Base-by-base conservation (phyloP, 2,888 invertebrate species). In the Drosophila picticornis region DNA sequence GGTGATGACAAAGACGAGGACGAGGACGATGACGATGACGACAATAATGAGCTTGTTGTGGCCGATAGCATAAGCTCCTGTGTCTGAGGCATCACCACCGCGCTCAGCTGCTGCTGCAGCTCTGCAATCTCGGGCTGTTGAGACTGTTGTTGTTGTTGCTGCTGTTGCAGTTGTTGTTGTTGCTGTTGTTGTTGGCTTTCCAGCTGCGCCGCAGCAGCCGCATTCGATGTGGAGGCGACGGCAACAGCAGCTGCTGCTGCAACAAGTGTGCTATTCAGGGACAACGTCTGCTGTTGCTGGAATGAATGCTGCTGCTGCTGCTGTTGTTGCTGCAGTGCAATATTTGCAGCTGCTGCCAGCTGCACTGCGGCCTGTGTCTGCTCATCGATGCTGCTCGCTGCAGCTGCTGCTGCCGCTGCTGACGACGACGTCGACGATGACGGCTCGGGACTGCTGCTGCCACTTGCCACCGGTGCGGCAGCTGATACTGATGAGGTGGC, bases 281-380 rank as follows among this genome's bases (percentile, higher is more conserved):
- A 92, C 80, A 92, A 88, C 75, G 92, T 91, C 76, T 92, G 91
- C 67, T 92, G 92, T 72, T 92, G 92, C 84, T 92, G 92, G 84
- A 92, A 92, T 90, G 90, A 90, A 72, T 93, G 92, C 79, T 93
- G 93, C 71, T 91, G 93, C 71, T 91, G 92, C 43, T 91, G 80
- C 65, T 91, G 92, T 62, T 91, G 91, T 71, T 91, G 92, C 58
- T 92, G 89, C 60, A 92, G 83, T 67, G 95, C 93, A 81, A 94
- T 88, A 61, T 88, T 90, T 6, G 90, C 90, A 79, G 92, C 88
- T 52, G 91, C 88, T 46, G 91, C 91, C 70, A 91, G 81, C 75
- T 92, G 92, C 34, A 87, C 90, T 55, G 91, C 85, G 64, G 91
- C 87, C 72, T 89, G 90, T 25, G 90, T 75, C 76, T 91, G 91